phyloP scores from a whole-genome alignment of 2,113 vertebrate genomes.

The Erythrocercus mccallii region DNA sequence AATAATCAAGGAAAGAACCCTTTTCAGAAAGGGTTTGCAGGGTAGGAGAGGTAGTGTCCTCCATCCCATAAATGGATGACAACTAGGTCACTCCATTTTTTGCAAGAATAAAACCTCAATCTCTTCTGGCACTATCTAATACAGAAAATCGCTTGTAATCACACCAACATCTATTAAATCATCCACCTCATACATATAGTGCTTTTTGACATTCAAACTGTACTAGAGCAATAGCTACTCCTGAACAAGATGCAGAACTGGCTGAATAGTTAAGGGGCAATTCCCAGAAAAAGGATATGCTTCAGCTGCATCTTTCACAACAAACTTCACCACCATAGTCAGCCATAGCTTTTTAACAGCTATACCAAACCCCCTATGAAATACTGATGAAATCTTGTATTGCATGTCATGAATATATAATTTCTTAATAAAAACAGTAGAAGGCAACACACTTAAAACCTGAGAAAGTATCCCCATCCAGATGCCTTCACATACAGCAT shows the following conservation, averaged over 20 bases:
- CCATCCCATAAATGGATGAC: not conserved
- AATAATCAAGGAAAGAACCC: not conserved
- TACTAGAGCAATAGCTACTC: not conserved
- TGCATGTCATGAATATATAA: fast-evolving
- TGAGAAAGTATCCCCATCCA: not conserved
- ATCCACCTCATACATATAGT: not conserved
- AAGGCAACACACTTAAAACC: not conserved
- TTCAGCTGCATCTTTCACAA: not conserved
- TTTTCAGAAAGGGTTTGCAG: not conserved
- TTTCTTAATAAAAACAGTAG: not conserved
- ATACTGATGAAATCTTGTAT: not conserved
- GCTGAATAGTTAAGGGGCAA: not conserved
- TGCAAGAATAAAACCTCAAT: not conserved
- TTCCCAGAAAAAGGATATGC: not conserved
- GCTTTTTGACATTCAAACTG: not conserved
- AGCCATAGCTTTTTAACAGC: not conserved
- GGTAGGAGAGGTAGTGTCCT: not conserved
- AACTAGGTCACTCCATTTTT: not conserved
- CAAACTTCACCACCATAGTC: not conserved
- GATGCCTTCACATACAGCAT: not conserved
- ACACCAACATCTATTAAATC: not conserved
- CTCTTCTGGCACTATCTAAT: not conserved
- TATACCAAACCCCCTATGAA: not conserved
- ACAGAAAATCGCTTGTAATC: not conserved
- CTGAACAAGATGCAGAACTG: not conserved